Evolutionary conservation across 2,113 vertebrate genomes (phyloP).

Genomic region (Galemys pyrenaicus): DNA sequence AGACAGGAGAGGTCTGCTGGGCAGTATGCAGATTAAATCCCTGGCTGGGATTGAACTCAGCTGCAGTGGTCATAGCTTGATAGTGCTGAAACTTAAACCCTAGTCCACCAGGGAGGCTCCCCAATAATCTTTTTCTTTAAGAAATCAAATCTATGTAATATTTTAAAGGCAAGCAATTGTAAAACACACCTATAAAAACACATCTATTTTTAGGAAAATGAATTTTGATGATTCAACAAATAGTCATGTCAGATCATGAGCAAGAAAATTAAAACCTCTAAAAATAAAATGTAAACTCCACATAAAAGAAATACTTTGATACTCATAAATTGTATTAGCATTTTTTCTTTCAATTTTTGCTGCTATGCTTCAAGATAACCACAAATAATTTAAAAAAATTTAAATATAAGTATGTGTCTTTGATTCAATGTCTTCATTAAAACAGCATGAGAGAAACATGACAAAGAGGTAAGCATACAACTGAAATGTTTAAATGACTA

Average conservation of each 20-base stretch:
- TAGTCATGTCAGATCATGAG: neutral
- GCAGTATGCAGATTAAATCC: no score
- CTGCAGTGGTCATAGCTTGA: neutral
- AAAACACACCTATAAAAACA: neutral
- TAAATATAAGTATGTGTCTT: neutral
- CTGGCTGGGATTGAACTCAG: no score
- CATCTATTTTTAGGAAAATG: neutral
- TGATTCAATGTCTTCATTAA: neutral
- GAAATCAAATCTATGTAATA: neutral
- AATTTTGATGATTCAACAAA: conserved; percentile 44
- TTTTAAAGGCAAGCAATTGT: neutral
- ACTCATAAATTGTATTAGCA: neutral
- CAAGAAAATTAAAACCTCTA: conserved; percentile 15
- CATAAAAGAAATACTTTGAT: conserved; percentile 15
- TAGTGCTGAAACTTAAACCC: no score
- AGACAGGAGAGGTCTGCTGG: no score
- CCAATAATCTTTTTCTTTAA: neutral
- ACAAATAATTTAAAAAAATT: neutral
- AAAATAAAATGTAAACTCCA: conserved; percentile 44
- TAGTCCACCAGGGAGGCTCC: no score
- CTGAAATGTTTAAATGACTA: conserved; percentile 53
- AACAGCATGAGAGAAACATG: neutral
- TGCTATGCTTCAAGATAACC: conserved; percentile 20
- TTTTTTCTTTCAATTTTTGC: conserved; percentile 40
- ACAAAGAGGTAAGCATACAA: conserved; percentile 26